Conservation (phyloP, 2,797 vertebrate genomes). For the Rhodeus uyekii region DNA sequence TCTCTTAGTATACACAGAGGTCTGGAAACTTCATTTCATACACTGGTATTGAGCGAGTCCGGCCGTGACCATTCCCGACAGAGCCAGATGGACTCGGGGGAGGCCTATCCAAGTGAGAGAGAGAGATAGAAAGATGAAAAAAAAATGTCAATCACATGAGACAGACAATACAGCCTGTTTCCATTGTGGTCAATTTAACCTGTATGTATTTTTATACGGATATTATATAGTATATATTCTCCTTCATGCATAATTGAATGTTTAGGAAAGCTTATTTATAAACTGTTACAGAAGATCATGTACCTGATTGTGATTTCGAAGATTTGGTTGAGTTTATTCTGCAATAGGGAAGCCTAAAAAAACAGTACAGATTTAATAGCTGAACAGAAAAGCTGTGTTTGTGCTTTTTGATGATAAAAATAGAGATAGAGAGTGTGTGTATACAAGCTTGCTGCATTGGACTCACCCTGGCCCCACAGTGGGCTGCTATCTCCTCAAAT, state of each 20-base stretch:
- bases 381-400: not conserved
- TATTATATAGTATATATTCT: not conserved
- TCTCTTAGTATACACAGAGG: slow-evolving; percentile 84
- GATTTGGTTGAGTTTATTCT: slow-evolving; percentile 88
- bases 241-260: not conserved
- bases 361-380: not conserved
- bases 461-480: slow-evolving; percentile 87
- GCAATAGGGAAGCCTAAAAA: slow-evolving; percentile 78
- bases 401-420: not conserved
- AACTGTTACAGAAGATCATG: not conserved
- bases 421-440: not conserved
- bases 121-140: not conserved
- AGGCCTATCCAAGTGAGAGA: slow-evolving; percentile 61
- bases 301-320: slow-evolving; percentile 84
- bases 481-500: slow-evolving; percentile 90
- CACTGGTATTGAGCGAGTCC: slow-evolving; percentile 83
- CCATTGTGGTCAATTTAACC: not conserved
- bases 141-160: slow-evolving; percentile 8
- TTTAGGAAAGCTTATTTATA: not conserved
- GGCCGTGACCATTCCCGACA: slow-evolving; percentile 76
- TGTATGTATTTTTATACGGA: not conserved
- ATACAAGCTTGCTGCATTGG: not conserved
- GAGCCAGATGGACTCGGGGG: slow-evolving; percentile 86
- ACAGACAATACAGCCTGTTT: not conserved
- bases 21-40: slow-evolving; percentile 91